Percentiles rank a stretch among this genome's conserved stretches.
phyloP scores from a whole-genome alignment of 2,797 vertebrate species.

The Sebastes steindachneri region DNA sequence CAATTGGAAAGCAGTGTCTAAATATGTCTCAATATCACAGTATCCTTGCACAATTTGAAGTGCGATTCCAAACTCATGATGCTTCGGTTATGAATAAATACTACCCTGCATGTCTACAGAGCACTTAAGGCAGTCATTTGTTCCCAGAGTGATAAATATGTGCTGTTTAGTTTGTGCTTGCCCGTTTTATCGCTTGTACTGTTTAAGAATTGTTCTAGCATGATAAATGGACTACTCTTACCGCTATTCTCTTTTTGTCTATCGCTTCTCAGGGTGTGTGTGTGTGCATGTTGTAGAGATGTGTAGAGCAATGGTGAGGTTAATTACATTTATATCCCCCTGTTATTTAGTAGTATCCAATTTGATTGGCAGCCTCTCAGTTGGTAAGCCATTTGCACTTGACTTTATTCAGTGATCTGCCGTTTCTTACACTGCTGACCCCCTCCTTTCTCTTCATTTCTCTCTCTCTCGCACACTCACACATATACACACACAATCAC shows the following conservation, averaged over 20 bases:
- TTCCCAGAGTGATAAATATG: background rate
- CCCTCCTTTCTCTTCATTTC: background rate
- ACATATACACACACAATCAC: background rate
- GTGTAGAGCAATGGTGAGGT: constrained; percentile 2
- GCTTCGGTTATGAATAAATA: background rate
- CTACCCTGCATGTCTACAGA: background rate
- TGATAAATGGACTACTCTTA: background rate
- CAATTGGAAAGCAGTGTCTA: background rate
- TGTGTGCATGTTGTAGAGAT: background rate
- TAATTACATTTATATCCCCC: constrained; percentile 28
- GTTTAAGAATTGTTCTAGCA: background rate
- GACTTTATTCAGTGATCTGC: constrained; percentile 51
- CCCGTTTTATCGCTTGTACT: background rate
- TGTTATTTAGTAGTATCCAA: constrained; percentile 9
- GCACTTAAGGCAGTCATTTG: background rate
- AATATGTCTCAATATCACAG: background rate
- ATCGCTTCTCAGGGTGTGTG: background rate
- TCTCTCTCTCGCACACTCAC: background rate
- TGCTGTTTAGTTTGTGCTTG: background rate
- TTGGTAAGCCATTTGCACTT: constrained; percentile 46
- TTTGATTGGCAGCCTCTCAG: constrained; percentile 49
- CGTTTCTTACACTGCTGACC: constrained; percentile 10
- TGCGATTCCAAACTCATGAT: background rate
- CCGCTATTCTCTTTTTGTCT: background rate
- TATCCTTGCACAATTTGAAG: background rate